Evolutionary conservation across 2,888 invertebrate species (phyloP).

Genomic region (Ophioninae sp.): DNA sequence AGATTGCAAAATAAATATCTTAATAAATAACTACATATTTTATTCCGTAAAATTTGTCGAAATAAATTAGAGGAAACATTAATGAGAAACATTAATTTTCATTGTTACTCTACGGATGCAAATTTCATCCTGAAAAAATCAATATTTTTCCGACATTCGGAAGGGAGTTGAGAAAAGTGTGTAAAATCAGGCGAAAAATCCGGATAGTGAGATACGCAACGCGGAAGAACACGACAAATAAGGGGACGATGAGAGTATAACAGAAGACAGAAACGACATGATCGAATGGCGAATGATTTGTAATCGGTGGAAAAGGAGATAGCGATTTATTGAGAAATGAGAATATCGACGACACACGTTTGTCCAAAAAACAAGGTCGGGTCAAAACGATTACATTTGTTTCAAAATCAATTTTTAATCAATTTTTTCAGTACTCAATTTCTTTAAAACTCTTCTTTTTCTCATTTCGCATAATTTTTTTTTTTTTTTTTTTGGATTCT

Average conservation of each 20-base stretch:
- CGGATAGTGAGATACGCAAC: background rate
- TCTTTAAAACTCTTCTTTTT: slow-evolving; percentile 50
- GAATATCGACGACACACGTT: slow-evolving; percentile 44
- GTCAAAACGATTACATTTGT: slow-evolving; percentile 8
- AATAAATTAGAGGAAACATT: too few relatives aligned
- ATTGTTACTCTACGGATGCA: too few relatives aligned
- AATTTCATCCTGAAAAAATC: background rate
- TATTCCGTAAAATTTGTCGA: too few relatives aligned
- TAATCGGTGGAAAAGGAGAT: slow-evolving; percentile 40
- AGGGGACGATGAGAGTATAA: background rate
- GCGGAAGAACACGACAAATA: background rate
- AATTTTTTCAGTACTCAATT: background rate
- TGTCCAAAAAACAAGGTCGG: background rate
- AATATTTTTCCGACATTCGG: background rate
- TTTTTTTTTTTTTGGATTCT: background rate
- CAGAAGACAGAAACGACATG: slow-evolving; percentile 23
- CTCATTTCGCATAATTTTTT: slow-evolving; percentile 54
- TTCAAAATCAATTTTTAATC: background rate
- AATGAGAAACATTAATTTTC: too few relatives aligned
- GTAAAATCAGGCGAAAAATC: background rate
- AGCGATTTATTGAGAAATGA: slow-evolving; percentile 56
- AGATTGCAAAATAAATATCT: too few relatives aligned
- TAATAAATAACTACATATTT: too few relatives aligned
- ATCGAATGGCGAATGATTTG: slow-evolving; percentile 20
- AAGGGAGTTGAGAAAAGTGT: background rate